Conservation (phyloP, 2,113 vertebrate genomes). For the Phrynosoma platyrhinos region DNA sequence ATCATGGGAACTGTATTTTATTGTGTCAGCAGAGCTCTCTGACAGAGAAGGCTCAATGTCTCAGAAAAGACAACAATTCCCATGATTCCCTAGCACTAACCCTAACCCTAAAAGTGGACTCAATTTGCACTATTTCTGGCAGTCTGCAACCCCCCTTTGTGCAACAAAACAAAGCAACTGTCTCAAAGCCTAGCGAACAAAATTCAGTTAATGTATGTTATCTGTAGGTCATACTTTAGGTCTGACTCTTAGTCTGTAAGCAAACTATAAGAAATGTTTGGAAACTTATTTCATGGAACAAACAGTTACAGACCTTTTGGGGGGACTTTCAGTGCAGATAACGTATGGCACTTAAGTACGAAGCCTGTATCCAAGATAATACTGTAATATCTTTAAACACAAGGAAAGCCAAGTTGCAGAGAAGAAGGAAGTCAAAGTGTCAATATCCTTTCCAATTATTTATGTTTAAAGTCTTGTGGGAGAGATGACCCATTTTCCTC, state of each 20-base stretch:
- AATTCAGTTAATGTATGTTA: slow-evolving; percentile 19
- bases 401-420: neutral
- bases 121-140: no score
- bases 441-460: neutral
- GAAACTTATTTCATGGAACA: slow-evolving; percentile 11
- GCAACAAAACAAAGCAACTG: neutral
- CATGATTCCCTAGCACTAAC: no score
- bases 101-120: no score
- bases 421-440: neutral
- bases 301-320: neutral
- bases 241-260: slow-evolving; percentile 25
- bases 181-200: slow-evolving; percentile 33
- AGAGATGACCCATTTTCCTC: neutral
- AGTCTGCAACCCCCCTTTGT: no score
- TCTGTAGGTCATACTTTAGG: slow-evolving; percentile 42
- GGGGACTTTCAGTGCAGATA: neutral
- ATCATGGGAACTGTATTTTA: no score
- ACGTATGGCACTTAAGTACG: neutral
- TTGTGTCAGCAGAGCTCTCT: no score
- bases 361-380: slow-evolving; percentile 15
- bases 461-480: neutral
- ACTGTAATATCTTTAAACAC: neutral
- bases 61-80: no score
- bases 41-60: no score
- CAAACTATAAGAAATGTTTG: neutral